Conservation (phyloP, 2,888 invertebrate genomes). For the Caenorhabditis becei region DNA sequence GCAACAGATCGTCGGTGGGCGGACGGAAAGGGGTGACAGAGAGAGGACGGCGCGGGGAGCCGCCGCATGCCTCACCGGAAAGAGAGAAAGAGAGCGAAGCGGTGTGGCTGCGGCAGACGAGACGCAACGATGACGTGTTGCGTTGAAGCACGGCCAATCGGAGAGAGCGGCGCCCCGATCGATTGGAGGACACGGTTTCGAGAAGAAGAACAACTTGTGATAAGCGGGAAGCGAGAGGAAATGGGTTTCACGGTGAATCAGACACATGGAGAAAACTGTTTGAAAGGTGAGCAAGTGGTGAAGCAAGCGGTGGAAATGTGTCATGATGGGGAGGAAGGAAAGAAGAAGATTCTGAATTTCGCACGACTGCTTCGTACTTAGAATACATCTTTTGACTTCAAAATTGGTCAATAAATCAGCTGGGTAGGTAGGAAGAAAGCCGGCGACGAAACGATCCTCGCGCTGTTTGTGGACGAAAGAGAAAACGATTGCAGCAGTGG, state of each 20-base stretch:
- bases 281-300: not conserved
- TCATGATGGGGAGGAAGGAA: not conserved
- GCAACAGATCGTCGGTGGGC: not conserved
- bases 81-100: conserved; percentile 17
- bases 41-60: not conserved
- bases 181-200: conserved; percentile 46
- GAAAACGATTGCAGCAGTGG: conserved; percentile 52
- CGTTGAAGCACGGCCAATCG: conserved; percentile 42
- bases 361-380: not conserved
- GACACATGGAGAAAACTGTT: not conserved
- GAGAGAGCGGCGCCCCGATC: conserved; percentile 35
- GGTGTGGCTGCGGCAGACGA: conserved; percentile 23
- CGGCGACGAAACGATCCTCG: conserved; percentile 13
- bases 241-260: conserved; percentile 19
- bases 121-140: conserved; percentile 37
- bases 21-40: conserved; percentile 4
- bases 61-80: not conserved
- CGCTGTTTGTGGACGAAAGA: conserved; percentile 39
- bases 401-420: conserved; percentile 28
- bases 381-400: not conserved
- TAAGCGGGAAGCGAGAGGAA: conserved; percentile 27
- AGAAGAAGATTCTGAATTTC: not conserved
- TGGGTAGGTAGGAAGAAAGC: conserved; percentile 22
- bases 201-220: conserved; percentile 35
- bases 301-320: not conserved